Evolutionary conservation across 1,140 invertebrate genomes (phyloP), one percentile per base, ranked within the genome.

Genomic region (Scaptodrosophila lebanonensis): DNA sequence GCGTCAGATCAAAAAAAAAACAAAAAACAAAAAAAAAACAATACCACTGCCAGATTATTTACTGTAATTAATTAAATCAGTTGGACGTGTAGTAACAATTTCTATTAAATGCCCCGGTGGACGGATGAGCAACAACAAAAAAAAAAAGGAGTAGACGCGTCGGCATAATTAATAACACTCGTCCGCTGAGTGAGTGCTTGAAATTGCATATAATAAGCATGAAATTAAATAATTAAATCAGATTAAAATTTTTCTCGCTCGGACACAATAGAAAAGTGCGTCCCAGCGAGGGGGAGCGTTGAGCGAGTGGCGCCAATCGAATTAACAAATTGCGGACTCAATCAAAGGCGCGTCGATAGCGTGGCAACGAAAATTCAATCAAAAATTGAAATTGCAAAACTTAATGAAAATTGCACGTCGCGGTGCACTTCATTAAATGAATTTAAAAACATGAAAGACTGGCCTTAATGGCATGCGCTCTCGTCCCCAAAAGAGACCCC

Each of bases 181-280:
- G 15, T 58, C 32, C 7, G 39, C 43, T 61, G 51, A 40, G 44
- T 53, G 59, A 39, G 40, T 32, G 47, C 27, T 51, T 43, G 58
- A 58, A 63, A 56, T 47, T 25, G 42, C 56, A 60, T 60, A 47
- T 59, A 60, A 47, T 40, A 50, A 47, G 54, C 61, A 54, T 57
- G 63, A 79, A 73, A 77, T 79, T 77, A 73, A 65, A 79, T 79
- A 77, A 77, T 77, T 77, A 79, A 77, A 77, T 77, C 68, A 51
- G 73, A 73, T 79, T 79, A 68, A 65, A 53, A 48, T 35, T 43
- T 56, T 51, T 45, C 50, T 67, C 29, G 20, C 49, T 50, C 29
- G 8, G 20, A 20, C 51, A 40, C 32, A 15, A 30, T 43, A 13
- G 16, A 13, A 40, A 16, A 45, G 7, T 20, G 6, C 8, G 22